phyloP scores from a whole-genome alignment of 2,888 invertebrate genomes.

The Epicampocera succincta region DNA sequence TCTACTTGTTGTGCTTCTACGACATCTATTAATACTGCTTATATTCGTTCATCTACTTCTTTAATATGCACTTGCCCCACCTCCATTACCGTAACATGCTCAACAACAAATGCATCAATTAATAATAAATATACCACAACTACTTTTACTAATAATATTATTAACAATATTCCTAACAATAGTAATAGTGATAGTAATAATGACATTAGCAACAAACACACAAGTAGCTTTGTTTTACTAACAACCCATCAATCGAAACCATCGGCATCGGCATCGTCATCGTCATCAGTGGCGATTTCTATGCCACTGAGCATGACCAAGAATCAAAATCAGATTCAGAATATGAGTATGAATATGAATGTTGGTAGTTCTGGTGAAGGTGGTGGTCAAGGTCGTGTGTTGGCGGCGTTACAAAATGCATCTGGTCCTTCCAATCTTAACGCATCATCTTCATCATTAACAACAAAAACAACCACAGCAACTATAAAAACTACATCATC shows the following conservation, averaged over 20 bases:
- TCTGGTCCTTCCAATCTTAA: conserved; percentile 24
- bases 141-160: conserved; percentile 35
- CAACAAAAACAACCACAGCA: conserved; percentile 7
- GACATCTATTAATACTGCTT: conserved; percentile 62
- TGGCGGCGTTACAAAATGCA: conserved; percentile 36
- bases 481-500: conserved; percentile 28
- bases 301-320: conserved; percentile 10
- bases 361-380: conserved; percentile 53
- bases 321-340: conserved; percentile 1
- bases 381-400: conserved; percentile 42
- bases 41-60: conserved; percentile 71
- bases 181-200: conserved; percentile 36
- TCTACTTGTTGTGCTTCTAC: conserved; percentile 63
- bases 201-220: conserved; percentile 25
- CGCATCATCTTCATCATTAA: conserved; percentile 29
- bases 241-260: conserved; percentile 37
- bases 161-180: conserved; percentile 35
- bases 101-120: conserved; percentile 66
- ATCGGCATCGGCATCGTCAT: conserved; percentile 32
- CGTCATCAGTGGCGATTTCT: background rate
- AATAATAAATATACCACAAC: conserved; percentile 46
- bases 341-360: conserved; percentile 8
- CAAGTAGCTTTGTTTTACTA: conserved; percentile 37
- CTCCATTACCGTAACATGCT: conserved; percentile 66
- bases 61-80: conserved; percentile 77